These are phyloP conservation scores for Actenoides hombroni DNA, from an alignment of 2,113 vertebrate genomes.

Conservation along the genomic window DNA sequence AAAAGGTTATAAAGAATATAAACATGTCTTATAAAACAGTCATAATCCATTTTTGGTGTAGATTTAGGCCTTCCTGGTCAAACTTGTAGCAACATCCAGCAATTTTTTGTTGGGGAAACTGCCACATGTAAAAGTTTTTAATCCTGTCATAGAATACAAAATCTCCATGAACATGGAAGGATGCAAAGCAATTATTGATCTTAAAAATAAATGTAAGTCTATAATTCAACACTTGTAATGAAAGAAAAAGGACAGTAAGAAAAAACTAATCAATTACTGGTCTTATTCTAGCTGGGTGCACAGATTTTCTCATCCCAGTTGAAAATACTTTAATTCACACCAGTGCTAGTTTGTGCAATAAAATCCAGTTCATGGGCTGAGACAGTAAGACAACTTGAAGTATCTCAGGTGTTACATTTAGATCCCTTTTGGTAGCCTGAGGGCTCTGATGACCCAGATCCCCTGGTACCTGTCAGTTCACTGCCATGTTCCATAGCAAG, in stretches of 20 bases:
- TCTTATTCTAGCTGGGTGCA: background rate
- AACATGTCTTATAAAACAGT: background rate
- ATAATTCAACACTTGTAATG: background rate
- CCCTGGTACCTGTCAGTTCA: background rate
- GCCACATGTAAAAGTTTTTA: background rate
- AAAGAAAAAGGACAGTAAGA: background rate
- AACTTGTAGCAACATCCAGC: background rate
- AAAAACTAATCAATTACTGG: background rate
- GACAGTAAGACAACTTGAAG: background rate
- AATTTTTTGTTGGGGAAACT: background rate
- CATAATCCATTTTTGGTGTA: background rate
- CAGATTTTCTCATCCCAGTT: background rate
- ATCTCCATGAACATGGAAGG: background rate
- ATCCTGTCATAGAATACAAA: background rate
- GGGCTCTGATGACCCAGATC: background rate
- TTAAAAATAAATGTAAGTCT: background rate
- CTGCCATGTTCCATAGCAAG: background rate
- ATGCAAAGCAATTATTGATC: background rate
- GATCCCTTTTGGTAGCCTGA: background rate
- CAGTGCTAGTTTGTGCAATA: background rate
- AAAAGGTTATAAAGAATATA: background rate
- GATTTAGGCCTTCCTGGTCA: background rate
- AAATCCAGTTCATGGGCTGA: background rate
- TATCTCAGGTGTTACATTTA: background rate
- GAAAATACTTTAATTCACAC: background rate